Conservation (phyloP, 2,888 invertebrate genomes). For the Noctuana brunneofusca region DNA sequence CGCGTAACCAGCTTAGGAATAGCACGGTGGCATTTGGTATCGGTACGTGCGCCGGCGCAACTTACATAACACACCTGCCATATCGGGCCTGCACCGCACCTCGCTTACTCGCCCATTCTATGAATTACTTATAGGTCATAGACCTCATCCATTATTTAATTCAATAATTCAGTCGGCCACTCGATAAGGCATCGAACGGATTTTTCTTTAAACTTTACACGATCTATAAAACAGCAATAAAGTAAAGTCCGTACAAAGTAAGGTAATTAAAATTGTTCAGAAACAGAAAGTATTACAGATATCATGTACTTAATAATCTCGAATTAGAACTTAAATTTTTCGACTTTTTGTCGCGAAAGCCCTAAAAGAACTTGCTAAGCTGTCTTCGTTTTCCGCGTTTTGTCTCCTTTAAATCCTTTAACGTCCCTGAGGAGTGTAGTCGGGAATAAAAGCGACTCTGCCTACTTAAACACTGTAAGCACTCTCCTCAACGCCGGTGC, state of each 20-base stretch:
- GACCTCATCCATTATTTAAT: conserved; percentile 75
- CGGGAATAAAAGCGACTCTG: conserved; percentile 62
- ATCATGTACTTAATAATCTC: too few species aligned
- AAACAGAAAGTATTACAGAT: too few species aligned
- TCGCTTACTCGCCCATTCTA: conserved; percentile 78
- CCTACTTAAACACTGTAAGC: conserved; percentile 64
- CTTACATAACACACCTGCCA: conserved; percentile 82
- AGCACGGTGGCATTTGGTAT: conserved; percentile 72
- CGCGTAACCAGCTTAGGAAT: conserved; percentile 63
- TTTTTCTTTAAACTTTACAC: conserved; percentile 30
- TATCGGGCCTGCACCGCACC: conserved; percentile 77
- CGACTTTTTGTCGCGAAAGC: conserved; percentile 10
- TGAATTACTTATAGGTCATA: conserved; percentile 81
- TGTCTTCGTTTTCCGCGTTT: conserved; percentile 53
- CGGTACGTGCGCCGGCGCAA: conserved; percentile 59
- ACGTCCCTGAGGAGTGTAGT: conserved; percentile 58
- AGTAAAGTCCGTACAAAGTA: too few species aligned
- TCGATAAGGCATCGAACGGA: conserved; percentile 52
- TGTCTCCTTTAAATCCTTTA: conserved; percentile 64
- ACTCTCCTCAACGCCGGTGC: conserved; percentile 54
- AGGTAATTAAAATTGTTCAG: too few species aligned
- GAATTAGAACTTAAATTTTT: neutral
- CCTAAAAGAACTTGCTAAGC: conserved; percentile 37
- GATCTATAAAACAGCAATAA: conserved; percentile 16
- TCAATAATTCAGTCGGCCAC: conserved; percentile 57